These are phyloP conservation scores for Dexiosoma caninum DNA, from an alignment of 2,888 invertebrate genomes.

Conservation along the genomic window DNA sequence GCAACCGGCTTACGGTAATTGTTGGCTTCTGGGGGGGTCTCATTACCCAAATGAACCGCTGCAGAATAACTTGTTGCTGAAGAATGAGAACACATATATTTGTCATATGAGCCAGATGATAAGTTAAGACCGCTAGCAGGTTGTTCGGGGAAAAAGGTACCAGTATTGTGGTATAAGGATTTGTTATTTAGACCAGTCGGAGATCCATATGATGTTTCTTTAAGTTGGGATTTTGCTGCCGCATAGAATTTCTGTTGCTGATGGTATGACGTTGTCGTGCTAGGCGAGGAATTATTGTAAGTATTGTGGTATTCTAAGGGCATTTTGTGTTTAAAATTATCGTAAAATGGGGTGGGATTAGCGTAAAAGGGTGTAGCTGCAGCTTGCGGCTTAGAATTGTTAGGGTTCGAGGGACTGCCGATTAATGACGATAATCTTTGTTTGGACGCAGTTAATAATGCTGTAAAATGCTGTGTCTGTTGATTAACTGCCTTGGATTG, in stretches of 20 bases:
- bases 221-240: constrained; percentile 65
- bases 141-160: constrained; percentile 36
- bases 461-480: constrained; percentile 22
- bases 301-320: constrained; percentile 59
- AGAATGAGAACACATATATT: constrained; percentile 68
- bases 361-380: constrained; percentile 74
- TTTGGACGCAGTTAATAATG: constrained; percentile 31
- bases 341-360: constrained; percentile 63
- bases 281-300: constrained; percentile 44
- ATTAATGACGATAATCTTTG: constrained; percentile 30
- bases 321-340: constrained; percentile 70
- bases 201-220: constrained; percentile 67
- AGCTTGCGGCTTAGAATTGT: constrained; percentile 70
- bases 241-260: constrained; percentile 65
- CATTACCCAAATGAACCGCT: constrained; percentile 19
- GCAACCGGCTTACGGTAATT: constrained; percentile 68
- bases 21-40: constrained; percentile 46
- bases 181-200: constrained; percentile 63
- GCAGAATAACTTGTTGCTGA: constrained; percentile 40
- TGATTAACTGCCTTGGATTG: neutral
- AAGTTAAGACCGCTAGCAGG: constrained; percentile 28
- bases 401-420: constrained; percentile 5
- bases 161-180: constrained; percentile 30
- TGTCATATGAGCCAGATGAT: constrained; percentile 56
- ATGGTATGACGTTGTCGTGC: constrained; percentile 52